Evolutionary conservation across 1,140 invertebrate species (phyloP).

Genomic region (Drosophila pseudoananassae): DNA sequence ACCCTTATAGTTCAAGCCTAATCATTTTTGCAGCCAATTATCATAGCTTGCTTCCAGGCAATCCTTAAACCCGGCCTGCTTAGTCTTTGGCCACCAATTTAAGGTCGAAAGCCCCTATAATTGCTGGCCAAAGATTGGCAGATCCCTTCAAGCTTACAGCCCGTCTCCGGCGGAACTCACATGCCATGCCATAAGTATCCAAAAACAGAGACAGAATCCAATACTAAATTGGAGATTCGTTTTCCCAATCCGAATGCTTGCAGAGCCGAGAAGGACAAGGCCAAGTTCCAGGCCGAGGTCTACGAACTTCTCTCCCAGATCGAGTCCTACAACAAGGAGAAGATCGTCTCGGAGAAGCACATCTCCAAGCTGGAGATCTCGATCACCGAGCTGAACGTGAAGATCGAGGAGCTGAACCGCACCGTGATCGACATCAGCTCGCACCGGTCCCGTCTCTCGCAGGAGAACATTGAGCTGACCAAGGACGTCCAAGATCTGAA

Average conservation of each 20-base stretch:
- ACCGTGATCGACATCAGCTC: slow-evolving; percentile 97
- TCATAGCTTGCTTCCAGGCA: slow-evolving; percentile 70
- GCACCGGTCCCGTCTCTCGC: slow-evolving; percentile 93
- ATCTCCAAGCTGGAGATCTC: slow-evolving; percentile 95
- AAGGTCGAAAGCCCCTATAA: slow-evolving; percentile 12
- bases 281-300: slow-evolving; percentile 97
- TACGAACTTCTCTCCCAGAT: slow-evolving; percentile 97
- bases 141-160: slow-evolving; percentile 47
- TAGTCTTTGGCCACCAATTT: slow-evolving; percentile 36
- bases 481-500: slow-evolving; percentile 98
- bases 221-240: slow-evolving; percentile 38
- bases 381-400: slow-evolving; percentile 95
- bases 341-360: slow-evolving; percentile 92
- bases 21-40: slow-evolving; percentile 41
- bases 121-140: slow-evolving; percentile 23
- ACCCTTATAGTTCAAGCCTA: slow-evolving; percentile 4
- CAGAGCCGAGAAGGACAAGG: slow-evolving; percentile 97
- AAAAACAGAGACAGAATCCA: background rate
- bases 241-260: slow-evolving; percentile 79
- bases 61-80: slow-evolving; percentile 47
- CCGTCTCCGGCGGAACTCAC: slow-evolving; percentile 31
- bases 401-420: slow-evolving; percentile 97
- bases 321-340: slow-evolving; percentile 96
- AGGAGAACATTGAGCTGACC: slow-evolving; percentile 96
- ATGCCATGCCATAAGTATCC: slow-evolving; percentile 69